Evolutionary conservation across 2,888 invertebrate genomes (phyloP).

Genomic region (Actias luna): DNA sequence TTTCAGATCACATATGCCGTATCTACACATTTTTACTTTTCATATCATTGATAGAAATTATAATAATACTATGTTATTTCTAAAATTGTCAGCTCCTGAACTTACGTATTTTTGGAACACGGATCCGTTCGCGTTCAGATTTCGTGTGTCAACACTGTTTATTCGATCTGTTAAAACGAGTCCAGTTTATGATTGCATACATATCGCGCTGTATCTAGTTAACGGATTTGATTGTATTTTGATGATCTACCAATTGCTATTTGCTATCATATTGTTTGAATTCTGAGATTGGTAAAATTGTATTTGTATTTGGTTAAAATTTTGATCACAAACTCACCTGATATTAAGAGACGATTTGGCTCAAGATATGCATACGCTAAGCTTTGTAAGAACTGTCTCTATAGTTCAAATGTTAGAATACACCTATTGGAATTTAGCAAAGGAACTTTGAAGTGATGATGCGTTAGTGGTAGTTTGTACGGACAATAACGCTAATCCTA

Average conservation of each 20-base stretch:
- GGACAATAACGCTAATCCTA: too few species aligned
- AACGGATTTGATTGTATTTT: constrained; percentile 31
- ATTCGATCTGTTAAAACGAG: constrained; percentile 34
- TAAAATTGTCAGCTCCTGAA: neutral
- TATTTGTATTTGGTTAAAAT: neutral
- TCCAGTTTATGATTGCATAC: constrained; percentile 26
- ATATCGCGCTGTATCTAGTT: constrained; percentile 27
- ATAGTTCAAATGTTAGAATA: too few species aligned
- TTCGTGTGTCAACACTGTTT: constrained; percentile 44
- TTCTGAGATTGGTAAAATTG: neutral
- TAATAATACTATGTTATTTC: neutral
- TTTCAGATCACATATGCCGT: too few species aligned
- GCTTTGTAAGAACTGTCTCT: too few species aligned
- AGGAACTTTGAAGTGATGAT: too few species aligned
- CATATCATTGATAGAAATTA: neutral
- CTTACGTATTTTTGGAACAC: constrained; percentile 22
- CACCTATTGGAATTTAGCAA: too few species aligned
- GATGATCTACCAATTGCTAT: constrained; percentile 5
- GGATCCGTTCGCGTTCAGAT: constrained; percentile 34
- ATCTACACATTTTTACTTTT: neutral
- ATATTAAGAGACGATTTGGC: too few species aligned
- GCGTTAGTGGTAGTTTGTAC: too few species aligned
- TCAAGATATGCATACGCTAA: too few species aligned
- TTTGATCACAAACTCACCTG: too few species aligned
- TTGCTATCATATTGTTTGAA: neutral